Conservation (phyloP, 2,797 vertebrate genomes). For the Eutrigla gurnardus region DNA sequence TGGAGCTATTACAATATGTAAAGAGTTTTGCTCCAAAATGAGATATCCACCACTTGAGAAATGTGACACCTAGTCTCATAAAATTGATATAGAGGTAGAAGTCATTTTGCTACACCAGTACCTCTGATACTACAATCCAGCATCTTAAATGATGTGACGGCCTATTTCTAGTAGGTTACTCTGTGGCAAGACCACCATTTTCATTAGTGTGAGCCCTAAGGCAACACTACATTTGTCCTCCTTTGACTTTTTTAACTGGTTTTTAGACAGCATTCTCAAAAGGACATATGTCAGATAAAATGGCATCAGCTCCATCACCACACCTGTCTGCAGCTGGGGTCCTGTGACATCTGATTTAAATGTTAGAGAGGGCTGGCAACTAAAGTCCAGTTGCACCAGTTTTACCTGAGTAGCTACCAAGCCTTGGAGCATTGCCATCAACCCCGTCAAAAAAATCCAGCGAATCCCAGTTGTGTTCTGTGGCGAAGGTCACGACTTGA, state of each 20-base stretch:
- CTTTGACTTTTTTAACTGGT: conserved; percentile 39
- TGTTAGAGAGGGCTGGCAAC: conserved; percentile 57
- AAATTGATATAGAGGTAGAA: conserved; percentile 43
- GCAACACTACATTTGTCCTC: conserved; percentile 39
- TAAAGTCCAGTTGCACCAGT: conserved; percentile 57
- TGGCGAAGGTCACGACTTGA: conserved; percentile 96
- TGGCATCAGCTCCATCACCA: conserved; percentile 67
- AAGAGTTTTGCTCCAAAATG: conserved; percentile 53
- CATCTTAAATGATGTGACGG: conserved; percentile 48
- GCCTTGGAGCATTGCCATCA: conserved; percentile 94
- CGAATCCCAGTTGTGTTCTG: conserved; percentile 99
- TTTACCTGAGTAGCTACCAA: conserved; percentile 98
- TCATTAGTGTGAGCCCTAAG: conserved; percentile 53
- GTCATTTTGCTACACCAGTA: conserved; percentile 48
- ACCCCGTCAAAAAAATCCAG: conserved; percentile 97
- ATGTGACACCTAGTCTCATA: conserved; percentile 52
- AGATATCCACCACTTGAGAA: conserved; percentile 56
- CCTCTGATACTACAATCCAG: conserved; percentile 28
- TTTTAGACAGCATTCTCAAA: conserved; percentile 61
- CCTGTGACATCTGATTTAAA: conserved; percentile 57
- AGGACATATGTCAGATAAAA: conserved; percentile 62
- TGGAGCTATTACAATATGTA: conserved; percentile 39
- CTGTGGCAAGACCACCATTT: conserved; percentile 46
- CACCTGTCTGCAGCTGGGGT: conserved; percentile 58
- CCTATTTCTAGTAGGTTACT: conserved; percentile 52